A percentile compares a stretch with the other conserved stretches of the same genome.
phyloP scores from a whole-genome alignment of 1,140 invertebrate genomes.

The Magallana angulata region DNA sequence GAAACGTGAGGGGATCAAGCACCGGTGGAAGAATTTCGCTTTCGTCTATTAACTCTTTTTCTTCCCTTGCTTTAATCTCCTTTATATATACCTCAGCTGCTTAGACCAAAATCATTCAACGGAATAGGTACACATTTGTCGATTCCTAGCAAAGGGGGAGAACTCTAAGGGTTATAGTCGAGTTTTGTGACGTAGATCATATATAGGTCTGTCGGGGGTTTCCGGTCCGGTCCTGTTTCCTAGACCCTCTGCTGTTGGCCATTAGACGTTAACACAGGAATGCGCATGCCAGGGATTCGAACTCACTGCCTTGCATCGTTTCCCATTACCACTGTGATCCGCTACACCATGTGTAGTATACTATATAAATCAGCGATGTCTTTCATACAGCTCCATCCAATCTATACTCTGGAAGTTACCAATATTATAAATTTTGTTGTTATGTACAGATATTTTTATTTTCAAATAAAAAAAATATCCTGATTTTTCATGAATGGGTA shows the following conservation, averaged over 20 bases:
- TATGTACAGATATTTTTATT: not conserved
- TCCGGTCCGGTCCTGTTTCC: not conserved
- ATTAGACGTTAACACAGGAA: not conserved
- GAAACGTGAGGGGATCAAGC: constrained; percentile 72
- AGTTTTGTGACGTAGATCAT: too few relatives aligned
- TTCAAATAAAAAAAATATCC: not conserved
- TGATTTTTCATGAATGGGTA: not conserved
- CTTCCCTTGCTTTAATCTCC: not conserved
- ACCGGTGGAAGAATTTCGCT: constrained; percentile 73
- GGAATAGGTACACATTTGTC: too few relatives aligned
- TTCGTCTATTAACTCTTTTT: constrained; percentile 71
- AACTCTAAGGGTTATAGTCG: too few relatives aligned
- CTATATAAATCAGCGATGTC: not conserved
- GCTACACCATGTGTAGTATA: constrained; percentile 15
- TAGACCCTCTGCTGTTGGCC: not conserved
- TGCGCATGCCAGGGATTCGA: not conserved
- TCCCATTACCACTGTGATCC: not conserved
- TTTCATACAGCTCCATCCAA: constrained; percentile 9
- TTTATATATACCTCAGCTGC: not conserved
- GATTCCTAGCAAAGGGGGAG: too few relatives aligned
- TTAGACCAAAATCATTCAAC: not conserved
- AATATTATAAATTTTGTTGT: not conserved
- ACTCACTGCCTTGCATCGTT: constrained; percentile 7
- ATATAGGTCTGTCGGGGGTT: too few relatives aligned
- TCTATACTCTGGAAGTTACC: not conserved